These are phyloP conservation scores for Littorina saxatilis DNA, from an alignment of 1,140 invertebrate species.

Conservation along the genomic window DNA sequence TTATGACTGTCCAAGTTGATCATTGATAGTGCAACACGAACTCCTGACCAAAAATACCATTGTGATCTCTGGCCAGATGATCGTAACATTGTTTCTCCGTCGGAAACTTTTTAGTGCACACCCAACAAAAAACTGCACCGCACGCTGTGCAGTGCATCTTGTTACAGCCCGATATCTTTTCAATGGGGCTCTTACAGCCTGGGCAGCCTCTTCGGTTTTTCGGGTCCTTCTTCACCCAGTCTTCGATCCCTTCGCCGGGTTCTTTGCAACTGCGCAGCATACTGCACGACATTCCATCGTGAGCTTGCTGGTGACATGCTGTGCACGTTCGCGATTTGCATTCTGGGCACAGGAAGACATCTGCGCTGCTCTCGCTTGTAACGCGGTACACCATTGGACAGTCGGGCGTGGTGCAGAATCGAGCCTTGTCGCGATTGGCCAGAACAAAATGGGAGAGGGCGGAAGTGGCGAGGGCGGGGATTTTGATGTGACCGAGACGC, in stretches of 20 bases:
- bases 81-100: conserved; percentile 48
- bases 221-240: conserved; percentile 49
- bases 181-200: conserved; percentile 54
- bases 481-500: conserved; percentile 32
- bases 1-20: no score
- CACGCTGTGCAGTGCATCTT: conserved; percentile 58
- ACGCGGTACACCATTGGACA: conserved; percentile 63
- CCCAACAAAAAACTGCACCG: conserved; percentile 61
- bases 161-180: conserved; percentile 64
- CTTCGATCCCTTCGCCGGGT: conserved; percentile 30
- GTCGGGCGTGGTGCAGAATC: conserved; percentile 63
- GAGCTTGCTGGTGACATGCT: conserved; percentile 55
- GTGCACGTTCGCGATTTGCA: conserved; percentile 59
- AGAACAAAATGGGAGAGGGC: conserved; percentile 49
- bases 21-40: no score
- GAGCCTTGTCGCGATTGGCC: conserved; percentile 47
- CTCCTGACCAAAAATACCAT: conserved; percentile 38
- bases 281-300: conserved; percentile 61
- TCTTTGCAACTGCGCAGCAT: conserved; percentile 45
- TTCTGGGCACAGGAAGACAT: conserved; percentile 53
- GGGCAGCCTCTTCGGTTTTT: conserved; percentile 60
- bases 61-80: conserved; percentile 52
- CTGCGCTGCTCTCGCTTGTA: conserved; percentile 29
- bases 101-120: conserved; percentile 50
- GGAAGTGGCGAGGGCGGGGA: conserved; percentile 37